Base-by-base conservation (phyloP, 2,888 invertebrate species). In the Hirtodrosophila confusa region DNA sequence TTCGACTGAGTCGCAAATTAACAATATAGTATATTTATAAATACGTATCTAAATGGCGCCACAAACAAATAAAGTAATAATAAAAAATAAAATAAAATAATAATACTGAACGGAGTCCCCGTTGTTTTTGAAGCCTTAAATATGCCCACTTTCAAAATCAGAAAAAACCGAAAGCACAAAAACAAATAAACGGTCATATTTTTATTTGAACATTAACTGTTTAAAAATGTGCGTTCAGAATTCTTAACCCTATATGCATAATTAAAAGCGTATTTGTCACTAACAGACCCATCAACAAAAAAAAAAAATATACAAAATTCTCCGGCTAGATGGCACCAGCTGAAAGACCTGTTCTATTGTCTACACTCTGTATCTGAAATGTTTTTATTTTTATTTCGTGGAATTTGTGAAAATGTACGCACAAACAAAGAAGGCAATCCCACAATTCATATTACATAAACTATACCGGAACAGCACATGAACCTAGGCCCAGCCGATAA, bases 181-280 rank as follows among this genome's bases (percentile, higher is more conserved):
- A 24, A 40, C 23, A 48, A 56, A 51, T 39, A 54, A 57, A 39
- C 43, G 55, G 45, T 64, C 75, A 75, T 54, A 70, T 45, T 65
- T 61, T 41, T 54, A 64, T 68, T 51, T 58, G 37, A 56, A 56
- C 53, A 56, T 56, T 60, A 70, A 53, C 48, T 48, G 50, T 55
- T 47, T 47, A 40, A 41, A 57, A 57, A 63, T 64, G 58, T 64
- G 64, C 51, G 64, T 58, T 45, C 36, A 51, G 44, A 56, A 71
- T 76, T 51, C 9, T 44, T 3, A 56, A 61, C 41, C 62, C 56
- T 49, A 53, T 80, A 78, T 68, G 72, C 79, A 82, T 83, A 83
- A 79, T 75, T 74, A 82, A 79, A 73, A 65, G 39, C 57, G 49
- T 76, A 86, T 80, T 72, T 86, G 62, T 82, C 75, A 61, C 65